Evolutionary conservation across 2,113 vertebrate species (phyloP).

Genomic region (Sylvilagus bachmani): DNA sequence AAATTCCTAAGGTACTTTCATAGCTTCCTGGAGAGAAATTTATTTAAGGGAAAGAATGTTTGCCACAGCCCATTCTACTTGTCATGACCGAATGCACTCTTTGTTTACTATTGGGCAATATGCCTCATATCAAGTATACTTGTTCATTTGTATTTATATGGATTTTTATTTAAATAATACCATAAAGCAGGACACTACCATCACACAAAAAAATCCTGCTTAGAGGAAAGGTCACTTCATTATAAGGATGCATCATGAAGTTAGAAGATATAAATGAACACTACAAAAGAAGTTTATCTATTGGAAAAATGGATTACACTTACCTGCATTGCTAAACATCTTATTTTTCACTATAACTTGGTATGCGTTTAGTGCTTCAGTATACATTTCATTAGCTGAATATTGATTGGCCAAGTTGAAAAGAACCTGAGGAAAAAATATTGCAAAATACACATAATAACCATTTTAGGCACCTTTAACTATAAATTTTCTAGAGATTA

Average conservation of each 20-base stretch:
- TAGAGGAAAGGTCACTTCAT: constrained; percentile 4
- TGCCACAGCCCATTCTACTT: neutral
- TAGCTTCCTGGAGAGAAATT: neutral
- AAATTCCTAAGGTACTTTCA: no score
- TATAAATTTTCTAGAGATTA: constrained; percentile 33
- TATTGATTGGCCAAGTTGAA: constrained; percentile 98
- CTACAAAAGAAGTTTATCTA: neutral
- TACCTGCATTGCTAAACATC: constrained; percentile 97
- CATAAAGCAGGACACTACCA: constrained; percentile 23
- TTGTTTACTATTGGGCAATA: neutral
- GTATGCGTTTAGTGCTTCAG: constrained; percentile 97
- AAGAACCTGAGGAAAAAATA: constrained; percentile 91
- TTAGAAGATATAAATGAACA: constrained; percentile 7
- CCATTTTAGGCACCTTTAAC: neutral
- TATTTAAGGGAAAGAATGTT: neutral
- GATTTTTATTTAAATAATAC: constrained; percentile 46
- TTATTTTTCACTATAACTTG: constrained; percentile 99
- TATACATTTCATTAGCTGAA: constrained; percentile 97
- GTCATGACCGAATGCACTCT: neutral
- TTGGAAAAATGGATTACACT: constrained; percentile 66
- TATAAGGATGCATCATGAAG: constrained; percentile 29
- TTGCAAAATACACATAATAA: constrained; percentile 54
- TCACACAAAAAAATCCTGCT: constrained; percentile 41
- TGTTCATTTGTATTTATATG: constrained; percentile 31
- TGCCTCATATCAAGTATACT: neutral